Percentiles rank a stretch among this genome's conserved stretches.
Evolutionary conservation across 2,888 invertebrate genomes (phyloP).

Genomic region (Pemphredon lugubris): DNA sequence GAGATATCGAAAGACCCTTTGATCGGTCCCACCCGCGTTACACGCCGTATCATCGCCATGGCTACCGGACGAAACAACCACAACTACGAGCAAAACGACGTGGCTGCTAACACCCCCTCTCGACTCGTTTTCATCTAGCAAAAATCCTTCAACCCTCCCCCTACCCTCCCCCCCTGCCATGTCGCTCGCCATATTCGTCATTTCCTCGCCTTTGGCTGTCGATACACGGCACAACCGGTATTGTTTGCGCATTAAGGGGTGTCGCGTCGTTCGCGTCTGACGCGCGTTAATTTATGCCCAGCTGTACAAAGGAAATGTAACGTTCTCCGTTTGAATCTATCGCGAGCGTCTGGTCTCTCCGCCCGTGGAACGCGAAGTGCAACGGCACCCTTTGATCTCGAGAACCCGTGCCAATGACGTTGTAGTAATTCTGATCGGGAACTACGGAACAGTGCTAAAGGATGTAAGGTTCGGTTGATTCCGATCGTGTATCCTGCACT

Average conservation of each 20-base stretch:
- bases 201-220: constrained; percentile 31
- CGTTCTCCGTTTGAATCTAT: constrained; percentile 39
- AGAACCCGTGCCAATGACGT: constrained; percentile 51
- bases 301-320: constrained; percentile 54
- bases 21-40: constrained; percentile 42
- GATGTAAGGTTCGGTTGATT: constrained; percentile 32
- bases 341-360: constrained; percentile 32
- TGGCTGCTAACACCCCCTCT: constrained; percentile 36
- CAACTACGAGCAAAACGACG: constrained; percentile 27
- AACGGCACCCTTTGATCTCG: constrained; percentile 57
- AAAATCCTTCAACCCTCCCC: background rate
- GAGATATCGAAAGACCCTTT: constrained; percentile 54
- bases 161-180: background rate
- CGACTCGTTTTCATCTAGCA: background rate
- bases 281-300: constrained; percentile 58
- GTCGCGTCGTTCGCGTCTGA: constrained; percentile 45
- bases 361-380: constrained; percentile 21
- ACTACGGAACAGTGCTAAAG: constrained; percentile 18
- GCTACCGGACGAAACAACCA: constrained; percentile 53
- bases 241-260: constrained; percentile 40
- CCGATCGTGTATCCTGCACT: constrained; percentile 19
- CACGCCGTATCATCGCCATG: constrained; percentile 62
- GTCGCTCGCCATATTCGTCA: no score
- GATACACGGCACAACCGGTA: constrained; percentile 9
- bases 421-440: constrained; percentile 48